Base-by-base conservation (phyloP, 1,140 invertebrate genomes). In the Babylonia areolata region DNA sequence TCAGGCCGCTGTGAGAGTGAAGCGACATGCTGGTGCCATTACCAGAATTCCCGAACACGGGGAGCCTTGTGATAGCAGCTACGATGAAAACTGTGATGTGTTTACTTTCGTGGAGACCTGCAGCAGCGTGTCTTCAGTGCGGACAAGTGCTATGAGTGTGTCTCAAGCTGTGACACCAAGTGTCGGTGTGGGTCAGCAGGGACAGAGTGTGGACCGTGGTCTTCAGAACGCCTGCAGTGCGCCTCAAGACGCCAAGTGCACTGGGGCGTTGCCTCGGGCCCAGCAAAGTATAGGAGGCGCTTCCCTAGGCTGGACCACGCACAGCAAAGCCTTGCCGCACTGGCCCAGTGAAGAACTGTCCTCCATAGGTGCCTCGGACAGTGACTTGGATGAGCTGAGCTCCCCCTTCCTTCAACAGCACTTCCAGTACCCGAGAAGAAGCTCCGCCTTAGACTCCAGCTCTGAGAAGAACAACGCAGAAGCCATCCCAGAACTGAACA, bases 311-410 rank as follows among this genome's bases (percentile, higher is more conserved):
- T 54, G 46, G 78, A 80, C 20, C 78, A 31, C 31, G n/a, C n/a
- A 40, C 46, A 80, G 3, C 78, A 84, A 40, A 35, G 37, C 37
- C 23, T 31, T 71, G 54, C 69, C 82, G 5, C 17, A 84, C 64
- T 84, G 82, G 82, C 58, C 69, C 69, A 84, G 82, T 33, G 64
- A 64, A n/a, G 82, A 84, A 3, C n/a, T 69, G 3, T 84, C 82
- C 31, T 84, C 82, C 82, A 84, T 84, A 23, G 64, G 20, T 15
- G 64, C 54, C 40, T 84, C 82, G 17, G 82, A 84, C 31, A 28
- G 37, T 23, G 82, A 84, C 23, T 54, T 54, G 42, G 78, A 80
- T 31, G 78, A 80, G 15, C 75, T 77, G 33, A 77, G 75, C 20
- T 77, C 75, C 20, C 73, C 75, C 75, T 77, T 77, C 28, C 3